Evolutionary conservation across 2,113 vertebrate genomes (phyloP), one percentile per base, ranked within the genome.

Genomic region (Trematomus loennbergii): DNA sequence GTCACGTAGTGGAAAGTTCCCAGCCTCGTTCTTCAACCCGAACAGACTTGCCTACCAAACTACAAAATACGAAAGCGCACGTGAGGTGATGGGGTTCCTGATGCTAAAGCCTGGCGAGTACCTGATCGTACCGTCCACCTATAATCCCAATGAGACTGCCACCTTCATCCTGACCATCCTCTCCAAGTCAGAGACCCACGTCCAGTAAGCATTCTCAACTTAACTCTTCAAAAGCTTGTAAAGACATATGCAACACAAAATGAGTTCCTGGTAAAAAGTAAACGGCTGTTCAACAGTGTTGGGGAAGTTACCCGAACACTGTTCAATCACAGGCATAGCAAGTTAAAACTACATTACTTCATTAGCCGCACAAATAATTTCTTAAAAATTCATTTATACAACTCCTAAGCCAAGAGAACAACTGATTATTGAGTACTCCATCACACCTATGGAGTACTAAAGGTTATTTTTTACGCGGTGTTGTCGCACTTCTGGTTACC

Each of bases 101-200:
- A 7, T 0, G 2, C 72, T 95, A 16, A 85, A 72, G 16, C 88
- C 90, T 11, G 94, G 90, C 2, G 86, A 93, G 12, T 94, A 95
- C 60, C 64, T 95, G 69, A 91, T 95, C 9, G 90, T 95, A 5
- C 94, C 94, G 0, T 92, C 91, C 20, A 92, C 92, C 50, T 91
- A 69, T 63, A 59, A 22, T 0, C 83, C 86, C 54, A 87, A 93
- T 1, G 82, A 93, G 70, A 87, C 87, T 0, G 84, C 93, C 9
- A 92, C 88, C 5, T 95, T 93, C 70, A 40, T 94, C 78, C 68
- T 95, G 67, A 85, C 84, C 49, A 89, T 95, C 71, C 63, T 90
- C 46, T 91, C 89, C 75, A 94, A 90, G 83, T 20, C 68, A 2
- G 81, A 93, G 74, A 79, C 87, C 9, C 68, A 83, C 9, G 6